Conservation (phyloP, 2,888 invertebrate genomes). For the Spodoptera picta region DNA sequence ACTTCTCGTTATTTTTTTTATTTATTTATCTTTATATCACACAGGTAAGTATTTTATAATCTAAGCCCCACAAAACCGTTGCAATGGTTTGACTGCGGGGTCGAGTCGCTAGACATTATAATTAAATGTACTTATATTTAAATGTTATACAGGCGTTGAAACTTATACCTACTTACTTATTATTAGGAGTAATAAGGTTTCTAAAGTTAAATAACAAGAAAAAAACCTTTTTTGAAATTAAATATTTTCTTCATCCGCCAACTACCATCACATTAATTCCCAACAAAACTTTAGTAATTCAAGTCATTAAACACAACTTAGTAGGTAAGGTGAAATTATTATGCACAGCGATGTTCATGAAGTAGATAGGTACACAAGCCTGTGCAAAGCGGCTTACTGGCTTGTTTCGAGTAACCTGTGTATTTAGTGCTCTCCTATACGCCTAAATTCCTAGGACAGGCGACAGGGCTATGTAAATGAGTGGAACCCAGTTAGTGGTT, state of each 20-base stretch:
- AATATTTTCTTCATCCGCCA: background rate
- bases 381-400: constrained; percentile 18
- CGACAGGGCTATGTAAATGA: constrained; percentile 20
- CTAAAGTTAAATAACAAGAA: too few species aligned
- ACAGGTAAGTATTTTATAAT: too few species aligned
- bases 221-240: too few species aligned
- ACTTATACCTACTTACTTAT: too few species aligned
- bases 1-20: too few species aligned
- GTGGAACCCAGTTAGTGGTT: constrained; percentile 26
- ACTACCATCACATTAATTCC: constrained; percentile 1
- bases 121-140: too few species aligned
- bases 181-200: too few species aligned
- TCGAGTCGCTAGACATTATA: too few species aligned
- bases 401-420: constrained; percentile 16
- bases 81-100: too few species aligned
- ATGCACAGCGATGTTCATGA: constrained; percentile 22
- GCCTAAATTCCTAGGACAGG: constrained; percentile 16
- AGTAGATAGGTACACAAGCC: constrained; percentile 18
- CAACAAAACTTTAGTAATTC: constrained; percentile 24
- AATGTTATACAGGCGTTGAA: too few species aligned
- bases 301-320: constrained; percentile 24
- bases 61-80: too few species aligned
- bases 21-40: too few species aligned
- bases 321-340: constrained; percentile 42
- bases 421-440: background rate